A percentile compares a stretch with the other conserved stretches of the same genome.
Conservation (phyloP, 2,113 vertebrate genomes). For the Otis tarda region DNA sequence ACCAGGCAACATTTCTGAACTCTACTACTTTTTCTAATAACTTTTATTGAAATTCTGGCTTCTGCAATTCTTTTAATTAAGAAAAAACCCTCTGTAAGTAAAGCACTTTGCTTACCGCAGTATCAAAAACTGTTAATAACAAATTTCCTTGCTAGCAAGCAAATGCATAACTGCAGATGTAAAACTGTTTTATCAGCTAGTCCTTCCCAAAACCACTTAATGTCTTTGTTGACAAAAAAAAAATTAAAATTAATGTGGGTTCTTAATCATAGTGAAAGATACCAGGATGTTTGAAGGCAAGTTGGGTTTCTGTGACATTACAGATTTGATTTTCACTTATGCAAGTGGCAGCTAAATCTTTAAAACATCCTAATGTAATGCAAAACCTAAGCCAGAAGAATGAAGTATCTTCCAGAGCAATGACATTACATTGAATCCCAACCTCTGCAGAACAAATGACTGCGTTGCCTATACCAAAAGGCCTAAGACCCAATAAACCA, state of each 20-base stretch:
- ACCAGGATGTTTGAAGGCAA: background rate
- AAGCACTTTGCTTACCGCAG: background rate
- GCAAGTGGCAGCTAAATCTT: background rate
- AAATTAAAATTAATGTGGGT: background rate
- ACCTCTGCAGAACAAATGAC: background rate
- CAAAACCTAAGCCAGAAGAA: background rate
- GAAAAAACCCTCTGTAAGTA: background rate
- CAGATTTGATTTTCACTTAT: background rate
- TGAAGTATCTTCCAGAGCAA: background rate
- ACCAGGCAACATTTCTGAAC: background rate
- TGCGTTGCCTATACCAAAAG: background rate
- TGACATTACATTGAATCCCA: background rate
- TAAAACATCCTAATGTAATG: background rate
- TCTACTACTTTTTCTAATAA: background rate
- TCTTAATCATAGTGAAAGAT: background rate
- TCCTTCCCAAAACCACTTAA: background rate
- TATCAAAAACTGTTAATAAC: background rate
- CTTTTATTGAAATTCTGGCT: background rate
- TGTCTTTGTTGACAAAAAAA: background rate
- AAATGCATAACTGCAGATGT: background rate
- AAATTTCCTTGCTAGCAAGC: background rate
- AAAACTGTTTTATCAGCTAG: background rate
- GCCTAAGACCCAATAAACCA: background rate
- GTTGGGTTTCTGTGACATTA: background rate
- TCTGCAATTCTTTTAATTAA: background rate